Base-by-base conservation (phyloP, 2,113 vertebrate species). In the Propithecus coquereli region DNA sequence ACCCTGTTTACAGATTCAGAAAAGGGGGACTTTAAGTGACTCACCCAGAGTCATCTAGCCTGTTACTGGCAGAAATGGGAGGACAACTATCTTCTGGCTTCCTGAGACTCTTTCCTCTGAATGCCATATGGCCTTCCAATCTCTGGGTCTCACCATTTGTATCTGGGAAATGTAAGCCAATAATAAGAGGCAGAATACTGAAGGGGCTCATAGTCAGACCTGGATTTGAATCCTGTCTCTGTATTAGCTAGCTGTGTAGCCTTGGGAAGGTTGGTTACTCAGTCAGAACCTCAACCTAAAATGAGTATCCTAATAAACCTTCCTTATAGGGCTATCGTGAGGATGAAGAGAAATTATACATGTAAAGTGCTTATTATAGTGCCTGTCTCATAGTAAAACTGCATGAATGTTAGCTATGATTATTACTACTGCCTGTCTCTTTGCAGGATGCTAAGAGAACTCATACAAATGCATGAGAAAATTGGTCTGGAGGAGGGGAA, bases 391-490 rank as follows among this genome's bases (percentile, higher is more conserved):
- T 87, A 95, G 96, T 87, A 96, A 97, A 98, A 94, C 82, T 94
- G 85, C 66, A 17, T 27, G 85, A 96, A 43, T 91, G 77, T 94
- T 97, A 95, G 90, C 68, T 97, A 68, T 73, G 92, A 90, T 97
- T 90, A 90, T 94, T 95, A 95, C 79, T 71, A 96, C 91, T 91
- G 94, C 66, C 89, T 94, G 43, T 86, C 88, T 96, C 89, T 97
- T 96, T 86, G 65, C 87, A 96, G 89, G 77, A 57, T 88, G 77
- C 79, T 91, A 65, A 93, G 71, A 0, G 4, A 88, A 95, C 85
- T 96, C 97, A 97, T 95, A 87, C 89, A 96, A 97, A 96, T 95
- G 91, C 89, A 96, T 66, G 91, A 97, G 95, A 94, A 97, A 95
- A 97, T 91, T 96, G 93, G 94, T 90, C 76, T 94, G 63, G 82